Evolutionary conservation across 1,140 invertebrate genomes (phyloP).

Genomic region (Lanistes nyassanus): DNA sequence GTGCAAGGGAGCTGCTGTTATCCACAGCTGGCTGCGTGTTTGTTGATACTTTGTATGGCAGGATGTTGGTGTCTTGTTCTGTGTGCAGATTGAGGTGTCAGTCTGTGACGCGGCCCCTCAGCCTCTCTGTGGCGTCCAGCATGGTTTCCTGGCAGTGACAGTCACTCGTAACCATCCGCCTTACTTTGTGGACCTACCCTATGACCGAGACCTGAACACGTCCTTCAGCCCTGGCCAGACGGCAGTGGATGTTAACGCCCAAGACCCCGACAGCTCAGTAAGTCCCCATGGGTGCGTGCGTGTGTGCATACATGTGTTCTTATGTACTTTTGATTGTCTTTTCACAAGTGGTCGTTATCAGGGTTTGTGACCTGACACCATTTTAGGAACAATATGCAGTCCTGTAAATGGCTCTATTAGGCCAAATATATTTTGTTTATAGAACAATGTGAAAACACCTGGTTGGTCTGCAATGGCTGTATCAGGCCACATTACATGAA

Average conservation of each 20-base stretch:
- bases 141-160: constrained; percentile 37
- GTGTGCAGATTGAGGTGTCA: constrained; percentile 39
- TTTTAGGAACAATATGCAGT: no score
- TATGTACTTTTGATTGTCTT: not conserved
- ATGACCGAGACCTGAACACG: constrained; percentile 31
- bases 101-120: constrained; percentile 40
- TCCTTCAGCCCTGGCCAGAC: constrained; percentile 18
- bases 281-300: constrained; percentile 6
- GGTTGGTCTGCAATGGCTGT: not conserved
- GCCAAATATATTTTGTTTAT: no score
- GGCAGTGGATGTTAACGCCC: constrained; percentile 35
- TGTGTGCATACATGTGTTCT: not conserved
- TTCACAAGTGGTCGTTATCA: no score
- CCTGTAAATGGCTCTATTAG: no score
- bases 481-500: no score
- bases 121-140: constrained; percentile 11
- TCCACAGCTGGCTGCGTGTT: not conserved
- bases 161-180: constrained; percentile 50
- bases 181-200: constrained; percentile 42
- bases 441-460: not conserved
- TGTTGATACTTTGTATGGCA: not conserved
- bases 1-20: not conserved
- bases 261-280: constrained; percentile 41
- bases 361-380: not conserved
- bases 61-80: not conserved